Evolutionary conservation across 2,888 invertebrate genomes (phyloP), one percentile per base, ranked within the genome.

Genomic region (Mamestra brassicae): DNA sequence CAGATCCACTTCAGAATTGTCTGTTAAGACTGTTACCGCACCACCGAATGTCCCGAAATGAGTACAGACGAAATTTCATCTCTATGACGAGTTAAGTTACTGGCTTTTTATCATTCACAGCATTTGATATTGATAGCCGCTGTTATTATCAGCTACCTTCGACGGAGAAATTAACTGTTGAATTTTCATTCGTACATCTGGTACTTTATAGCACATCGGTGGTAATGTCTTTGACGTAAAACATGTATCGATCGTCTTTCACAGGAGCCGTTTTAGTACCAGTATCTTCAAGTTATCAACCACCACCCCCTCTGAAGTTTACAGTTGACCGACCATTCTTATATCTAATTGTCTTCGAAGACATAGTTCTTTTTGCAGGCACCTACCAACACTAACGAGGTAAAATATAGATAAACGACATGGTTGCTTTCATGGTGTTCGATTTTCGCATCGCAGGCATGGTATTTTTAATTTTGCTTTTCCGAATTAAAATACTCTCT

Each of bases 341-440:
- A 11, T 92, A 86, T 78, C 71, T 81, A 13, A 90, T 92, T 42
- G 66, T 92, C n/a, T 80, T 87, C 17, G 85, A 90, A 75, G 90
- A 92, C 58, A 88, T 88, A 71, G 55, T 88, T 5, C 71, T 92
- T 3, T 92, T 92, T 58, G 82, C 86, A 13, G 92, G 92, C 13
- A 89, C 90, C 47, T 90, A 90, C 76, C 72, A 86, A 4, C 80
- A 83, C 60, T 88, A 80, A 85, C 88, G 80, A 86, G 65, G 80
- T 80, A 80, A 80, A 66, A n/a, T 66, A 10, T 76, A 54, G 45
- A 74, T 62, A 47, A 55, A 50, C 26, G 36, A 34, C 13, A 38
- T 17, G 36, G 71, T 34, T 52, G 50, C 42, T 60, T 72, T 52
- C 60, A 45, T 54, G 73, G 26, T 72, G 54, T 45, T 50, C 36